These are phyloP conservation scores for Bagarius yarrelli DNA, from an alignment of 2,113 vertebrate species.

Conservation along the genomic window DNA sequence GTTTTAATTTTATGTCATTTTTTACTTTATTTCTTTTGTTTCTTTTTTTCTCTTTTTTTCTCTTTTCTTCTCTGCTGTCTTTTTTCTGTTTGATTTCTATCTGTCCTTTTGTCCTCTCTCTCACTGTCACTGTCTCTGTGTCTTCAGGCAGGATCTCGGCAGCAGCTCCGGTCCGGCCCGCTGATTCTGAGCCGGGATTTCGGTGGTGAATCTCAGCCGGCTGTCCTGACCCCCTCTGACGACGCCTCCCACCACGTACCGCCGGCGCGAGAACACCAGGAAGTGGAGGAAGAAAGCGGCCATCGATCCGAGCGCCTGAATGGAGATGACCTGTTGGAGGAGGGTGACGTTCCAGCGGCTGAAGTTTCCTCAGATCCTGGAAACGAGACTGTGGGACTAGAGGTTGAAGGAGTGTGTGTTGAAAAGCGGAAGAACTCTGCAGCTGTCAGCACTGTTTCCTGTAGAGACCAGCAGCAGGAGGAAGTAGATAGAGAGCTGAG, in stretches of 20 bases:
- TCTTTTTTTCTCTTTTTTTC: neutral
- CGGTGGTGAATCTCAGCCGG: neutral
- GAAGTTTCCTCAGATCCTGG: slow-evolving; percentile 37
- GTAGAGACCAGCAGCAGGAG: slow-evolving; percentile 38
- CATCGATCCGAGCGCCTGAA: slow-evolving; percentile 2
- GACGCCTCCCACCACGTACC: neutral
- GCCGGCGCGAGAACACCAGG: neutral
- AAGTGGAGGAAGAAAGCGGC: neutral
- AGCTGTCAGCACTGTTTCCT: slow-evolving; percentile 41
- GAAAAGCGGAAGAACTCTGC: slow-evolving; percentile 12
- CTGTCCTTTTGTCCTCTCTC: neutral
- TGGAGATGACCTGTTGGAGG: slow-evolving; percentile 5
- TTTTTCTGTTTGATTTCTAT: neutral
- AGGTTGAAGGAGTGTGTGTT: slow-evolving; percentile 9
- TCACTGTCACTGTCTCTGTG: neutral
- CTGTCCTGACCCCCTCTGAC: neutral
- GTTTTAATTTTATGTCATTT: too few species aligned
- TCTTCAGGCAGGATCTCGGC: slow-evolving; percentile 19
- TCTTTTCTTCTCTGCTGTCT: too few species aligned
- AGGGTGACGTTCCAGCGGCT: slow-evolving; percentile 35
- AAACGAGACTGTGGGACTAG: neutral
- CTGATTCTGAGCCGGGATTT: slow-evolving; percentile 43
- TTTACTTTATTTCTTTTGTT: too few species aligned
- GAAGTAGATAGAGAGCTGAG: slow-evolving; percentile 47
- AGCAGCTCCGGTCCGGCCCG: neutral